Conservation (phyloP, 2,113 vertebrate genomes). For the Dicentrarchus labrax region DNA sequence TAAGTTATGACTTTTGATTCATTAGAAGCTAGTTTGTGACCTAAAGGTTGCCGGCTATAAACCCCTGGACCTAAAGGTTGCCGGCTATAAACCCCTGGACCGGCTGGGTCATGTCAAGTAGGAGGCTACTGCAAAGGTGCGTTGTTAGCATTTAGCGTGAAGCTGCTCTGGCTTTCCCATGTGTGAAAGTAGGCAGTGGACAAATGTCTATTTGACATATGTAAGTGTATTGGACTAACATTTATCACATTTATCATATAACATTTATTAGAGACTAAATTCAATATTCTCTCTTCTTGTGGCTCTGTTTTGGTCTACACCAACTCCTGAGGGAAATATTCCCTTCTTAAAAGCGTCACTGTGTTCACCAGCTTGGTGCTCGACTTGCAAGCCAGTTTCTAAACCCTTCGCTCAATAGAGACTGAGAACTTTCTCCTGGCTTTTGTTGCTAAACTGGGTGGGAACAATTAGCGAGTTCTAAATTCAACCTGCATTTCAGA, state of each 20-base stretch:
- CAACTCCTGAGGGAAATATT: not conserved
- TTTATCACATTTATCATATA: too few species aligned
- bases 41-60: not conserved
- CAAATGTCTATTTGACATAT: not conserved
- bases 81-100: not conserved
- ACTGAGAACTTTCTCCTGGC: too few species aligned
- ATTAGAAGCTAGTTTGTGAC: not conserved
- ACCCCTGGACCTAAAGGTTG: not conserved
- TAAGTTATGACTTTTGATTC: not conserved
- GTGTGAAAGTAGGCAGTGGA: not conserved
- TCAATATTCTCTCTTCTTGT: not conserved
- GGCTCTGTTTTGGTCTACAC: not conserved
- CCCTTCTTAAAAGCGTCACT: too few species aligned
- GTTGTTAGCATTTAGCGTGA: not conserved
- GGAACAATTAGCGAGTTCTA: too few species aligned
- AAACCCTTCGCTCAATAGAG: too few species aligned
- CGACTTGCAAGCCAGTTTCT: too few species aligned
- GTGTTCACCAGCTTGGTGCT: not conserved
- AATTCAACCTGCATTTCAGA: too few species aligned
- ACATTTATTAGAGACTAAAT: not conserved
- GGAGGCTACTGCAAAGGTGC: not conserved
- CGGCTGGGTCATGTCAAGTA: not conserved
- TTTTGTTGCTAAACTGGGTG: too few species aligned
- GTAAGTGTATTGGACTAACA: too few species aligned
- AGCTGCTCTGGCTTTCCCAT: not conserved